Evolutionary conservation across 2,888 invertebrate genomes (phyloP).

Genomic region (Mythimna vitellina): DNA sequence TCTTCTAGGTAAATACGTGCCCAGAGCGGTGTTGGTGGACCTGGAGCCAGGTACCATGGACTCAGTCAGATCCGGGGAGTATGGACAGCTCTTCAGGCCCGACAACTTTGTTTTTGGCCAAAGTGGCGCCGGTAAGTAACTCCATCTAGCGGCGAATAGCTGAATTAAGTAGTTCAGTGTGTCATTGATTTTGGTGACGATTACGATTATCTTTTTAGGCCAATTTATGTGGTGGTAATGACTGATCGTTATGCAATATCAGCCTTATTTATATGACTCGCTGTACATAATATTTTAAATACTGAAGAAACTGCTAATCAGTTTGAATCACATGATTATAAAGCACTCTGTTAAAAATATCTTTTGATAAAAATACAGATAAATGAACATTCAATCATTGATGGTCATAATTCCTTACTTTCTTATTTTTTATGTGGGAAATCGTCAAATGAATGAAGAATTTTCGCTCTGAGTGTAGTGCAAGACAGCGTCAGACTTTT

Average conservation of each 20-base stretch:
- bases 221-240: background rate
- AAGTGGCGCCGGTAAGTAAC: constrained; percentile 92
- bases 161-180: background rate
- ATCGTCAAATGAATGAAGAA: too few relatives aligned
- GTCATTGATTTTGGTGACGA: background rate
- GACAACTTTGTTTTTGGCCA: constrained; percentile 97
- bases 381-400: background rate
- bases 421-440: too few relatives aligned
- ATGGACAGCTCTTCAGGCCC: constrained; percentile 95
- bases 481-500: too few relatives aligned
- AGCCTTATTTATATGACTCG: too few relatives aligned
- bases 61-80: constrained; percentile 94
- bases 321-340: too few relatives aligned
- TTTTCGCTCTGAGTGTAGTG: too few relatives aligned
- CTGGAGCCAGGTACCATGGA: constrained; percentile 98
- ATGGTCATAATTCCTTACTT: background rate
- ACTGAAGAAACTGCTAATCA: too few relatives aligned
- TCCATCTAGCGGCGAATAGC: constrained; percentile 40
- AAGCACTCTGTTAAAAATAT: background rate
- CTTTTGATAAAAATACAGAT: background rate
- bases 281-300: too few relatives aligned
- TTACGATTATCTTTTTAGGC: background rate
- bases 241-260: background rate
- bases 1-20: constrained; percentile 93
- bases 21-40: constrained; percentile 96